phyloP scores from a whole-genome alignment of 2,113 vertebrate genomes.

The Burhinus oedicnemus region DNA sequence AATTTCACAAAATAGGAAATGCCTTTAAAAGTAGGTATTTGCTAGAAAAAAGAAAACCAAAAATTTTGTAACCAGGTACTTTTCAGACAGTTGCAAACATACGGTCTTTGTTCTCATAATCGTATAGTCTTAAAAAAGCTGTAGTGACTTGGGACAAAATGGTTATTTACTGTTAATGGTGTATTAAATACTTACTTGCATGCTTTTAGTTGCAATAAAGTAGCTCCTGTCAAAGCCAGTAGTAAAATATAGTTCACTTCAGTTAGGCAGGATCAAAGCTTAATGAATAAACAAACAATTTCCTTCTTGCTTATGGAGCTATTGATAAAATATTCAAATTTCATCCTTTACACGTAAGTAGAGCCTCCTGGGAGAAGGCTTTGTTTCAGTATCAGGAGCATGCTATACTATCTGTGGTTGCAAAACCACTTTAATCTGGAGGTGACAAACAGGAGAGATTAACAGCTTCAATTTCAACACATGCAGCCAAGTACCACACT shows the following conservation, averaged over 20 bases:
- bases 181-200: neutral
- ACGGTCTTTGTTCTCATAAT: neutral
- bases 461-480: constrained; percentile 16
- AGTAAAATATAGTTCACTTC: neutral
- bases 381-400: neutral
- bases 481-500: neutral
- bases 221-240: neutral
- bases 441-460: constrained; percentile 29
- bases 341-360: neutral
- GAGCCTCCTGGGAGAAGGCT: neutral
- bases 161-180: neutral
- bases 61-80: neutral
- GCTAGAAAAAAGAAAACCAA: neutral
- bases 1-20: neutral
- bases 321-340: neutral
- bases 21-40: neutral
- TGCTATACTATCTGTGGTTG: neutral
- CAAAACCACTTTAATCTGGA: constrained; percentile 16
- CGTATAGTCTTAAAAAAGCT: neutral
- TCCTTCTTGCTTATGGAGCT: neutral
- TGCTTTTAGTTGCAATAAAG: neutral
- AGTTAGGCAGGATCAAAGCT: neutral
- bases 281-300: neutral
- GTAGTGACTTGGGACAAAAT: neutral
- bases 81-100: neutral